These are phyloP conservation scores for Poecilia picta DNA, from an alignment of 2,797 vertebrate genomes.

Conservation along the genomic window DNA sequence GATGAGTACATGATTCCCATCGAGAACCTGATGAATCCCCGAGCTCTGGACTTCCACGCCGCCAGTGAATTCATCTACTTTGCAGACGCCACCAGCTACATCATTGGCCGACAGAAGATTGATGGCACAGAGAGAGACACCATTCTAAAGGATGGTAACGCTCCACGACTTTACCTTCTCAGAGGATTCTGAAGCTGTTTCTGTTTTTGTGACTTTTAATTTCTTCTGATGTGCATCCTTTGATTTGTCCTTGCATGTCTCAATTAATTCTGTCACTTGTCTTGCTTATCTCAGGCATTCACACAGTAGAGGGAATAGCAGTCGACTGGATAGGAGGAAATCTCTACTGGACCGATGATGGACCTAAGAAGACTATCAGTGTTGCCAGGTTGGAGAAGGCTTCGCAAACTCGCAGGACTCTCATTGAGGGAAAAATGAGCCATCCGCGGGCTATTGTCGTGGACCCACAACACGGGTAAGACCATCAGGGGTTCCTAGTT, in stretches of 20 bases:
- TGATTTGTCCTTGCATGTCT: conserved; percentile 6
- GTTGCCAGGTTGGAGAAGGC: conserved; percentile 96
- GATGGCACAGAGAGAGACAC: conserved; percentile 94
- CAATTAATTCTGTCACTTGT: conserved; percentile 11
- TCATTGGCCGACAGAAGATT: conserved; percentile 96
- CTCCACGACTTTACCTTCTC: conserved; percentile 6
- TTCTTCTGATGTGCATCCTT: conserved; percentile 18
- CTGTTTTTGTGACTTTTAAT: conserved; percentile 6
- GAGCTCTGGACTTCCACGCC: conserved; percentile 94
- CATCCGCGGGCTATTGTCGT: conserved; percentile 96
- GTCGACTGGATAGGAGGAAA: conserved; percentile 99
- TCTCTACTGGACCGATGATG: conserved; percentile 97
- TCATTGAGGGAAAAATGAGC: conserved; percentile 97
- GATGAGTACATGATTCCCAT: conserved; percentile 99
- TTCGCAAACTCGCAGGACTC: conserved; percentile 92
- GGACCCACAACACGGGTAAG: conserved; percentile 93
- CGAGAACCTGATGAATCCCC: conserved; percentile 97
- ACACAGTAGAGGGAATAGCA: conserved; percentile 95
- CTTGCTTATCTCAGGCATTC: conserved; percentile 84
- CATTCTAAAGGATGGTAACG: conserved; percentile 92
- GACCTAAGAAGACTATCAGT: conserved; percentile 96
- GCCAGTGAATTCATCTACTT: conserved; percentile 97
- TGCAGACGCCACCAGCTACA: conserved; percentile 94
- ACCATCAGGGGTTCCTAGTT: neutral
- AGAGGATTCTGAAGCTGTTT: neutral